Base-by-base conservation (phyloP, 2,113 vertebrate genomes). In the Salvator merianae region DNA sequence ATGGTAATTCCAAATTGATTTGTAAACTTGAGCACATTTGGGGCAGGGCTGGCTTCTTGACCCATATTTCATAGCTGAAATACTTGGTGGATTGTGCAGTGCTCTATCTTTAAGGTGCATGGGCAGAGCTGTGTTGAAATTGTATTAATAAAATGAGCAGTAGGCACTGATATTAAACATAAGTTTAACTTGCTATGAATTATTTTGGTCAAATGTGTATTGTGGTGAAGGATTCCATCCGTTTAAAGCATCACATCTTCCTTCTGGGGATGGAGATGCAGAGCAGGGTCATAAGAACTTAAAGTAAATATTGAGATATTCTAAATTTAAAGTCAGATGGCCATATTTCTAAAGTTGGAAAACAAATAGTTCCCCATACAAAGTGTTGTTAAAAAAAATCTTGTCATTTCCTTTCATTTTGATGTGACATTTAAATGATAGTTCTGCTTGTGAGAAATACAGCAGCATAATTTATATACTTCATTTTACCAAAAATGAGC, bases 391-490 rank as follows among this genome's bases (percentile, higher is more conserved):
- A 24, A 69, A 69, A 34, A 30, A 40, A 40, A 34, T 38, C 63
- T 26, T 59, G 20, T 59, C 55, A 59, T 59, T 59, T 59, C 55
- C 47, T 50, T 84, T 53, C 24, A 16, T 71, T 84, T 62, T 26
- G 3, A 14, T 32, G 22, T 47, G 53, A 40, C 62, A 62, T 78
- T 62, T 84, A 75, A 81, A 53, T 81, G 7, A 70, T 66, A 40
- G 47, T 20, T 70, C n/a, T 55, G 34, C 43, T 73, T 83, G 12
- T 59, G 53, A 72, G 16, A 84, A 63, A 63, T 30, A 8, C 13
- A 78, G 30, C 20, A 32, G 53, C 53, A 50, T 72, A 63, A 84
- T 84, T 59, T 59, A 77, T 73, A 72, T 83, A 53, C 24, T 74
- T 73, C 68, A 65, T 76, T 55, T 1, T 76, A 59, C 72, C 20